Percentiles rank a stretch among this genome's conserved stretches.
These are phyloP conservation scores for Drosophila repleta DNA, from an alignment of 1,140 invertebrate species.

Conservation along the genomic window DNA sequence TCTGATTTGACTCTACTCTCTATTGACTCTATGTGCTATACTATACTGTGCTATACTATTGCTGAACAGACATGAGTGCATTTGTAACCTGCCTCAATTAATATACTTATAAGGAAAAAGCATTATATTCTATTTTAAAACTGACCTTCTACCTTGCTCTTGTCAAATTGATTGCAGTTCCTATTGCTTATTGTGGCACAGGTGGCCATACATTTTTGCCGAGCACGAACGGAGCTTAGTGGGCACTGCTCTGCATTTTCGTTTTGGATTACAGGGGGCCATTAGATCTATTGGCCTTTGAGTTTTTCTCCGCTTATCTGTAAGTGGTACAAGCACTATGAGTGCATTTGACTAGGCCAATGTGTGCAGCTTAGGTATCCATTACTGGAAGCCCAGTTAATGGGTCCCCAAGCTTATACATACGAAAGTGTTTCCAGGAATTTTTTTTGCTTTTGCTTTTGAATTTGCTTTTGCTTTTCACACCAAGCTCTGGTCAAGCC, in stretches of 20 bases:
- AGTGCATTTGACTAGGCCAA: neutral
- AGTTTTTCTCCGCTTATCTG: constrained; percentile 2
- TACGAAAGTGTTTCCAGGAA: constrained; percentile 63
- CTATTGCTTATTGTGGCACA: too few relatives aligned
- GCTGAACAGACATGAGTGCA: too few relatives aligned
- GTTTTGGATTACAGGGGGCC: neutral
- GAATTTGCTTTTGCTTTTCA: constrained; percentile 63
- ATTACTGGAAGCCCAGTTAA: constrained; percentile 57
- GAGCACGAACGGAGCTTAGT: too few relatives aligned
- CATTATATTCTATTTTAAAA: too few relatives aligned
- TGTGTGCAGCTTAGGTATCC: constrained; percentile 45
- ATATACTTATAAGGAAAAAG: too few relatives aligned
- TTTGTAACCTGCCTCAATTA: too few relatives aligned
- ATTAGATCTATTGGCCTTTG: constrained; percentile 12
- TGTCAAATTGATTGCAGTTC: too few relatives aligned
- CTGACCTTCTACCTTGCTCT: too few relatives aligned
- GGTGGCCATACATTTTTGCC: too few relatives aligned
- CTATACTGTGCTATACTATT: too few relatives aligned
- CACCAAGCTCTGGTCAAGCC: constrained; percentile 45
- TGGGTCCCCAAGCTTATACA: constrained; percentile 44
- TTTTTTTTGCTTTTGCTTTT: constrained; percentile 8
- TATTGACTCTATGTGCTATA: too few relatives aligned
- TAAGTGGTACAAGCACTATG: neutral
- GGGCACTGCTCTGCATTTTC: neutral
- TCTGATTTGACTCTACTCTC: too few relatives aligned